Evolutionary conservation across 2,888 invertebrate species (phyloP).

Genomic region (Catonia carolina): DNA sequence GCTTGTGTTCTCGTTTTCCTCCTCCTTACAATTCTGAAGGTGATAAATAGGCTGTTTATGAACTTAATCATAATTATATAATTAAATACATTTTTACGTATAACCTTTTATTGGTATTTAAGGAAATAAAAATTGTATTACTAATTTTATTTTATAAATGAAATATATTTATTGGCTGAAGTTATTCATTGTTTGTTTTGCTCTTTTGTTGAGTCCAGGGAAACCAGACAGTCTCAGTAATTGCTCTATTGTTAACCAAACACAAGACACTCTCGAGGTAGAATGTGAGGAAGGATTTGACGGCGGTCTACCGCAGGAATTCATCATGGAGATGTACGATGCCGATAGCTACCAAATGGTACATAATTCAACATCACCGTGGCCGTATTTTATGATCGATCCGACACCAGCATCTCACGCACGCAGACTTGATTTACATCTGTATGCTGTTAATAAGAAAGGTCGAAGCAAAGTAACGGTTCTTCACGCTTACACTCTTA

Average conservation of each 20-base stretch:
- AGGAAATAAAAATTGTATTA: no score
- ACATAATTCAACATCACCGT: constrained; percentile 51
- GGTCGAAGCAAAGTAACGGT: constrained; percentile 60
- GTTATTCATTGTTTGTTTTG: no score
- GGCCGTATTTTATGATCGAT: constrained; percentile 58
- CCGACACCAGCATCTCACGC: constrained; percentile 50
- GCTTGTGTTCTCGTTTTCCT: no score
- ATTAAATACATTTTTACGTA: no score
- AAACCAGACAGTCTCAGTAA: constrained; percentile 66
- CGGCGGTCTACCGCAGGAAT: constrained; percentile 66
- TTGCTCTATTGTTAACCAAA: constrained; percentile 67
- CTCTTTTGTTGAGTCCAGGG: constrained; percentile 44
- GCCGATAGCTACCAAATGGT: constrained; percentile 45
- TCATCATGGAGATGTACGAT: constrained; percentile 63
- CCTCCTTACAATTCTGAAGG: no score
- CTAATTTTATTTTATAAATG: no score
- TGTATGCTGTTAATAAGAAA: constrained; percentile 65
- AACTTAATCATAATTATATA: no score
- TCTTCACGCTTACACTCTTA: constrained; percentile 62
- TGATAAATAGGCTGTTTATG: no score
- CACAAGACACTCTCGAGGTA: constrained; percentile 61
- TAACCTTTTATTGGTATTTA: no score
- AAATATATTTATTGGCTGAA: no score
- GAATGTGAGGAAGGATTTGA: constrained; percentile 70
- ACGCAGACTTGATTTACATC: constrained; percentile 56